Evolutionary conservation across 92 coral and sea anemone species (phyloP).

Genomic region (Porites evermanni): DNA sequence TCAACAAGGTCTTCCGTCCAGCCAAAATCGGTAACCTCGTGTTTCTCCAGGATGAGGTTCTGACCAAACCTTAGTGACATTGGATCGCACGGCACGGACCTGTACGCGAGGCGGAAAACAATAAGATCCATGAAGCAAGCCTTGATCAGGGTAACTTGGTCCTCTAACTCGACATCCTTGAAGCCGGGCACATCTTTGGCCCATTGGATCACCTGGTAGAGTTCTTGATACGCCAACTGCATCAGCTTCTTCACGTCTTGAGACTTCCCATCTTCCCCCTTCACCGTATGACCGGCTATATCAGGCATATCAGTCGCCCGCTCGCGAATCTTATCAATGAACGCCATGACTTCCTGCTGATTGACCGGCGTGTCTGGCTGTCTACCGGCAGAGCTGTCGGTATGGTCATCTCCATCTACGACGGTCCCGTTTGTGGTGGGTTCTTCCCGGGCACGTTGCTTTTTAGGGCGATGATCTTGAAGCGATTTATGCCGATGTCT

Average conservation of each 20-base stretch:
- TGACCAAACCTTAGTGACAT: constrained; percentile 82
- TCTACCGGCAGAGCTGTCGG: constrained; percentile 11
- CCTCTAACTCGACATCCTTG: constrained; percentile 78
- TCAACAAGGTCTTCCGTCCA: constrained; percentile 89
- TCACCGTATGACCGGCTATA: constrained; percentile 27
- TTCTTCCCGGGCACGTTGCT: constrained; percentile 59
- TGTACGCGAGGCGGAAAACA: constrained; percentile 90
- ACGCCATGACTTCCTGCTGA: constrained; percentile 73
- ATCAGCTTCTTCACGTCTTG: constrained; percentile 74
- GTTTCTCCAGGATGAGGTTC: constrained; percentile 56
- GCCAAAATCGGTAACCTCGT: constrained; percentile 80
- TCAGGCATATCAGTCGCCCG: constrained; percentile 63
- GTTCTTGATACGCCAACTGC: constrained; percentile 89
- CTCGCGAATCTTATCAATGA: constrained; percentile 65
- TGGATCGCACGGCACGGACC: constrained; percentile 88
- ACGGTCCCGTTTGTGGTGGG: constrained; percentile 26
- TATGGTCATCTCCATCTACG: constrained; percentile 19
- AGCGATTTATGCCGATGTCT: constrained; percentile 95
- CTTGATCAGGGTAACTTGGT: constrained; percentile 87
- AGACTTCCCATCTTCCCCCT: constrained; percentile 18
- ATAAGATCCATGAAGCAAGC: constrained; percentile 94
- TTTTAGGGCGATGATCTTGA: constrained; percentile 86
- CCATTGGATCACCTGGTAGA: constrained; percentile 86
- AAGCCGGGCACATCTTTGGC: constrained; percentile 95
- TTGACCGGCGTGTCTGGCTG: constrained; percentile 11